Conservation (phyloP, 2,888 invertebrate species). For the Chymomyza fuscimana region DNA sequence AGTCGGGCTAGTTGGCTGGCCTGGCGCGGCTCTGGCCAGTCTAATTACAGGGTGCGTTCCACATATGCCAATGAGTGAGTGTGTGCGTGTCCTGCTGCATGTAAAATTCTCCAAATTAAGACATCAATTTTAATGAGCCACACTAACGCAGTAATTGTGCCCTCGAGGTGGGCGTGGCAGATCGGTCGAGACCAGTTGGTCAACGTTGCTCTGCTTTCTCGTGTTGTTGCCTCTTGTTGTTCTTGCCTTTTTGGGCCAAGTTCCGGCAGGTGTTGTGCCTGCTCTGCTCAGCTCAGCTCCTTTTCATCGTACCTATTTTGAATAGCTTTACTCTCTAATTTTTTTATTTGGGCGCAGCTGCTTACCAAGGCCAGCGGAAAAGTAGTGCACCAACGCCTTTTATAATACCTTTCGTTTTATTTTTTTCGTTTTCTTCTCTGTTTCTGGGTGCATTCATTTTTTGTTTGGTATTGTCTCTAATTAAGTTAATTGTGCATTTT, state of each 20-base stretch:
- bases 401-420: background rate
- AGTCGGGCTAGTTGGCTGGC: slow-evolving; percentile 14
- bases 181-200: slow-evolving; percentile 30
- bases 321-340: slow-evolving; percentile 56
- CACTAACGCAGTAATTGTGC: slow-evolving; percentile 70
- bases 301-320: slow-evolving; percentile 11
- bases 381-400: slow-evolving; percentile 5
- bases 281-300: slow-evolving; percentile 7
- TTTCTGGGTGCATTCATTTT: slow-evolving; percentile 37
- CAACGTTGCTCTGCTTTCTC: slow-evolving; percentile 57
- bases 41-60: slow-evolving; percentile 67
- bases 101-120: slow-evolving; percentile 68
- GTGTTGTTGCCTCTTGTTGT: no score
- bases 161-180: slow-evolving; percentile 46
- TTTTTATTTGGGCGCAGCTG: slow-evolving; percentile 37
- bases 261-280: slow-evolving; percentile 61
- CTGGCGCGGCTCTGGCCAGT: slow-evolving; percentile 51
- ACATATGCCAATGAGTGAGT: slow-evolving; percentile 17
- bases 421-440: slow-evolving; percentile 30
- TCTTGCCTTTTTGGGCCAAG: slow-evolving; percentile 43
- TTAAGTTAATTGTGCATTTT: slow-evolving; percentile 69
- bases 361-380: slow-evolving; percentile 7
- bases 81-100: slow-evolving; percentile 52
- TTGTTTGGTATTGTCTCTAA: slow-evolving; percentile 36
- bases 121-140: slow-evolving; percentile 72